These are phyloP conservation scores for Asteroscopus sphinx DNA, from an alignment of 2,888 invertebrate species.

Conservation along the genomic window DNA sequence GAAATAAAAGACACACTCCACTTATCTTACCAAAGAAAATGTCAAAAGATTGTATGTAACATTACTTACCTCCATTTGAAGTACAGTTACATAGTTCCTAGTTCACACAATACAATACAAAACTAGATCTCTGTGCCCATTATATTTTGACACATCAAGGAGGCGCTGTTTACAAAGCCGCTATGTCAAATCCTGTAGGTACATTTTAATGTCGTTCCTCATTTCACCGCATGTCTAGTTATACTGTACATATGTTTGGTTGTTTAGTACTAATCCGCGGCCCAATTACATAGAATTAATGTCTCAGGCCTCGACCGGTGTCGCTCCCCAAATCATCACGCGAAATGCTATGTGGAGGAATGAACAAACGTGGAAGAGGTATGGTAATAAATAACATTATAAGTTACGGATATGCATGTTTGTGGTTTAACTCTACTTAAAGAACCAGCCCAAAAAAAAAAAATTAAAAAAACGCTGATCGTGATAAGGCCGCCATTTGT, in stretches of 20 bases:
- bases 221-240: slow-evolving; percentile 1
- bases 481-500: no score
- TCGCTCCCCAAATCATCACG: slow-evolving; percentile 65
- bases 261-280: slow-evolving; percentile 52
- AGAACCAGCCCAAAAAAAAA: no score
- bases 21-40: slow-evolving; percentile 13
- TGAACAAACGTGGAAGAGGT: slow-evolving; percentile 27
- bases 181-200: background rate
- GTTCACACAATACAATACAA: slow-evolving; percentile 48
- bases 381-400: no score
- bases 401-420: no score
- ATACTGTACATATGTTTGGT: slow-evolving; percentile 24
- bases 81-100: slow-evolving; percentile 46
- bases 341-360: slow-evolving; percentile 56
- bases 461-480: no score
- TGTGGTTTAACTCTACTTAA: no score
- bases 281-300: slow-evolving; percentile 71
- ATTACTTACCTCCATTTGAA: slow-evolving; percentile 41
- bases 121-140: slow-evolving; percentile 20
- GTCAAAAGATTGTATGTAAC: slow-evolving; percentile 30
- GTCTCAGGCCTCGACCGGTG: slow-evolving; percentile 45
- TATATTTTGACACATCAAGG: background rate
- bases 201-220: background rate
- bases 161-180: slow-evolving; percentile 12
- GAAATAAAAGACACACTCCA: slow-evolving; percentile 7